Base-by-base conservation (phyloP, 2,113 vertebrate genomes). In the Plotosus lineatus region DNA sequence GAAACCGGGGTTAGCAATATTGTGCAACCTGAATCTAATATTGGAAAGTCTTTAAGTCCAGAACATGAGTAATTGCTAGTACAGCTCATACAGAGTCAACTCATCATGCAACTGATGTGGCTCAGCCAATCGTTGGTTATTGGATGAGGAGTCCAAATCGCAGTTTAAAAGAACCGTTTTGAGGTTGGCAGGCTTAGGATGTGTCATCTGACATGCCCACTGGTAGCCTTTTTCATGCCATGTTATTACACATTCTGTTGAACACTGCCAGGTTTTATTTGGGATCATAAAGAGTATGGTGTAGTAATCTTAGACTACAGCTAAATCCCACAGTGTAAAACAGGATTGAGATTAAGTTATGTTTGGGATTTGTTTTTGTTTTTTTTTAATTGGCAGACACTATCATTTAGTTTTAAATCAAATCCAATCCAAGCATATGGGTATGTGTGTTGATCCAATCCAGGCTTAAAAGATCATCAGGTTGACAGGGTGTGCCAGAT, bases 21-120 rank as follows among this genome's bases (percentile, higher is more conserved):
- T 11, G 38, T 21, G n/a, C 38, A 78, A 68, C 46, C 77, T 46
- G 51, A 40, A 79, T 33, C 26, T 79, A 68, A 78, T 66, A 55
- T 26, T 78, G 36, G 53, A 60, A 76, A 28, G 7, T 44, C 38
- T 60, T 76, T 60, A 36, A 58, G 38, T 15, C 15, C 38, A 31
- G 23, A 48, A 71, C 31, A 31, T 1, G 46, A 19, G 42, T 48
- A 48, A 71, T 8, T 48, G 44, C 26, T 68, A 44, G n/a, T 44
- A 14, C 15, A 31, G 68, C 42, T 71, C 26, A 71, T 46, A n/a
- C 23, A 6, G 40, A 69, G 23, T 8, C n/a, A n/a, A n/a, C n/a
- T 28, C 42, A 28, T 31, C 44, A 46, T 17, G 66, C 68, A 31
- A 71, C 4, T 8, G 11, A 12, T 7, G 26, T 17, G 7, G 48